Evolutionary conservation across 2,888 invertebrate genomes (phyloP).

Genomic region (Steinernema carpocapsae): DNA sequence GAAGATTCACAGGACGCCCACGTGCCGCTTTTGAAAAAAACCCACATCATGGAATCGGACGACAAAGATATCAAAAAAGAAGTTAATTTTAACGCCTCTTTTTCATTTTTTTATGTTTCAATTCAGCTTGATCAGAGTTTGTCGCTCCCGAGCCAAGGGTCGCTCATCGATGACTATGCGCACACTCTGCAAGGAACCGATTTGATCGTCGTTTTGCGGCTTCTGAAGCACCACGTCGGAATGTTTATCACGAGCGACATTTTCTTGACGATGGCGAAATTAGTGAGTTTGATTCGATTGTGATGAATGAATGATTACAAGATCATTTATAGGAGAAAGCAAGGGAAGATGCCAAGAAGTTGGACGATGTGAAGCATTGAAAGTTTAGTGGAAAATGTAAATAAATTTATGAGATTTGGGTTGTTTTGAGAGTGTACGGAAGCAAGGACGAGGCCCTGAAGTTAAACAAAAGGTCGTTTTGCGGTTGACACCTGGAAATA

Average conservation of each 20-base stretch:
- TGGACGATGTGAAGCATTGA: too few species aligned
- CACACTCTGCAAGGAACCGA: neutral
- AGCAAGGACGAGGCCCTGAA: too few species aligned
- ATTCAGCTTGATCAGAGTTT: neutral
- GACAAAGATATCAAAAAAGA: neutral
- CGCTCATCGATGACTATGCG: neutral
- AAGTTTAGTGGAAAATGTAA: too few species aligned
- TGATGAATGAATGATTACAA: too few species aligned
- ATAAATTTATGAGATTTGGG: too few species aligned
- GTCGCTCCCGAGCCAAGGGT: neutral
- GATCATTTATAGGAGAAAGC: too few species aligned
- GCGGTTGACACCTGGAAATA: too few species aligned
- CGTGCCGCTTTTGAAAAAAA: neutral
- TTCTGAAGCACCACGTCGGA: neutral
- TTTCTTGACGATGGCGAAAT: neutral
- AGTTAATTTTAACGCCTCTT: neutral
- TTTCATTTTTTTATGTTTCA: neutral
- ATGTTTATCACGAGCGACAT: slow-evolving; percentile 1
- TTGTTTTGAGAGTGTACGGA: too few species aligned
- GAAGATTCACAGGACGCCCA: neutral
- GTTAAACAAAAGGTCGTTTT: too few species aligned
- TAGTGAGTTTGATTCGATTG: slow-evolving; percentile 17
- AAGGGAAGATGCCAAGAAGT: too few species aligned
- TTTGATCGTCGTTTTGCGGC: neutral
- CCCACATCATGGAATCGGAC: neutral